Base-by-base conservation (phyloP, 2,888 invertebrate genomes). In the Blera fallax region DNA sequence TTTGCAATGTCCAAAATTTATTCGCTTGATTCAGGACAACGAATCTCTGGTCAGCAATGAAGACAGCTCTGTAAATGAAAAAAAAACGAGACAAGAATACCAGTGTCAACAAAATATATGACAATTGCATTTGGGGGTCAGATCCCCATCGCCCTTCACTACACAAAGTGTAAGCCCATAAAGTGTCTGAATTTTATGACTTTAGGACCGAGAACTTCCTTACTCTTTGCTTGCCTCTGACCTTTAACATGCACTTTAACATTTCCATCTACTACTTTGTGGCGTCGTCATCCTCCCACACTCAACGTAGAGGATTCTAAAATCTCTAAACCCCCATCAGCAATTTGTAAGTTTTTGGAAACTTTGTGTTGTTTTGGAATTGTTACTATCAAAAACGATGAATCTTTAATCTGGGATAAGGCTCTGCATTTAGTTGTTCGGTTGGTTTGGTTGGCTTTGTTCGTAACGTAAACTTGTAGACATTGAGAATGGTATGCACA, bases 41-140 rank as follows among this genome's bases (percentile, higher is more conserved):
- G 94, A 98, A 98, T 90, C 98, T 94, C 92, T 97, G 97, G 93
- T 98, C 98, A 58, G 97, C 97, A 90, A 98, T 97, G 93, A 98
- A 98, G 89, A 97, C 96, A 92, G 93, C 93, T 90, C 94, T 92
- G 89, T 3, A 89, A 90, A 6, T 43, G 3, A 37, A 43, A 50
- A 64, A 8, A 32, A 58, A 34, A 72, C 4, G 32, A 72, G 5
- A 69, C 2, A 69, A 40, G n/a, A 50, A 62, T 32, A 60, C 72
- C 40, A 50, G 37, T 72, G 65, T 67, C 64, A 85, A 65, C 70
- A 80, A 70, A 80, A 85, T 85, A 70, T 70, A 80, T 80, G 81
- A 76, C 85, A 81, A 76, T 85, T 80, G 80, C 76, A 77, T 84
- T 76, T 45, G 7, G 34, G 58, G 70, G 69, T 79, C 45, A 43